These are phyloP conservation scores for Cyphomyrus plagiostoma DNA, from an alignment of 2,113 vertebrate species.

Conservation along the genomic window DNA sequence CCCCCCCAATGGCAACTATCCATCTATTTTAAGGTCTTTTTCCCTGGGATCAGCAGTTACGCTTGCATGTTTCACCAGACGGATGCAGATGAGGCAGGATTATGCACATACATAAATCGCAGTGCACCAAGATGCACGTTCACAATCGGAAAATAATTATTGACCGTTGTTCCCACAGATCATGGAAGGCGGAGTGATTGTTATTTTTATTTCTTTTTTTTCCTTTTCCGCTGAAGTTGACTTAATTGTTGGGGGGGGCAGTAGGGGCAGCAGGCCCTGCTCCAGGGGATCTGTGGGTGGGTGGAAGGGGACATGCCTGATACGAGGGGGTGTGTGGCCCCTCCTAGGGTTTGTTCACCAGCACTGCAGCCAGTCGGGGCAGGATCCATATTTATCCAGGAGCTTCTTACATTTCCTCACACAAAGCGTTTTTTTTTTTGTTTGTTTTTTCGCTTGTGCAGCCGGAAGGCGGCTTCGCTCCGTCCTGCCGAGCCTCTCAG, in stretches of 20 bases:
- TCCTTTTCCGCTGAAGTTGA: not conserved
- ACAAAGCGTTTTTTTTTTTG: slow-evolving; percentile 47
- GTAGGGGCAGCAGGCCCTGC: not conserved
- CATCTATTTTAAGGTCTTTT: slow-evolving; percentile 31
- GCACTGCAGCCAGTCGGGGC: slow-evolving; percentile 48
- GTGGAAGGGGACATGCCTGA: not conserved
- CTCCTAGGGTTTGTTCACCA: slow-evolving; percentile 67
- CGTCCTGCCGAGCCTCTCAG: not conserved
- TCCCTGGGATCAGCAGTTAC: not conserved
- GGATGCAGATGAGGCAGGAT: slow-evolving; percentile 17
- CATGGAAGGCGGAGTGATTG: not conserved
- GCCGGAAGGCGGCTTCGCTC: not conserved
- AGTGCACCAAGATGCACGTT: not conserved
- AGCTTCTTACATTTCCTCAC: slow-evolving; percentile 56
- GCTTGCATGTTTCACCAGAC: slow-evolving; percentile 9
- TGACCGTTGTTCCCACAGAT: slow-evolving; percentile 12
- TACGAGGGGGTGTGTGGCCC: not conserved
- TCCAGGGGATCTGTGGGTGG: not conserved
- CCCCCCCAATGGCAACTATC: slow-evolving; percentile 10
- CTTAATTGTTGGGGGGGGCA: slow-evolving; percentile 5
- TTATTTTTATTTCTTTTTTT: not conserved
- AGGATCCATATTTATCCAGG: slow-evolving; percentile 56
- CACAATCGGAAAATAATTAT: slow-evolving; percentile 11
- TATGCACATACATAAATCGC: slow-evolving; percentile 9
- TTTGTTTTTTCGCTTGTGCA: not conserved